Evolutionary conservation across 2,113 vertebrate species (phyloP).

Genomic region (Rhinolophus ferrumequinum): DNA sequence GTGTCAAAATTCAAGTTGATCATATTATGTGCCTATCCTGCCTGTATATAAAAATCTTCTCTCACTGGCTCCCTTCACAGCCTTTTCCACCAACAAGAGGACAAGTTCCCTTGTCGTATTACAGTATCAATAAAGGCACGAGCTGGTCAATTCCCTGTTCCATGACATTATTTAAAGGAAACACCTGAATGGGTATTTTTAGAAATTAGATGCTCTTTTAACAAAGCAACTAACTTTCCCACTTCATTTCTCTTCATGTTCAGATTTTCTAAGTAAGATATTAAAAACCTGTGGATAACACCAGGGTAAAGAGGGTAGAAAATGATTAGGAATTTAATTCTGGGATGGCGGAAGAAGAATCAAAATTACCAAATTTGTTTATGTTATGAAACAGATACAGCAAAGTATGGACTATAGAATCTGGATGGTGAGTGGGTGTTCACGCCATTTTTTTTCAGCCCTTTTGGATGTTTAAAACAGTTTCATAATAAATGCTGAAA

Average conservation of each 20-base stretch:
- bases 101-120: background rate
- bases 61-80: background rate
- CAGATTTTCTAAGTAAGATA: background rate
- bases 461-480: conserved; percentile 23
- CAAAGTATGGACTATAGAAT: background rate
- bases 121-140: background rate
- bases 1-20: conserved; percentile 2
- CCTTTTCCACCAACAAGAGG: background rate
- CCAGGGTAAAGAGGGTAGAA: background rate
- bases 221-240: background rate
- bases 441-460: background rate
- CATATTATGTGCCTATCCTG: background rate
- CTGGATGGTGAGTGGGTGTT: background rate
- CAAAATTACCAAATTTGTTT: background rate
- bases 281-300: background rate
- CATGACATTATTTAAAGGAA: background rate
- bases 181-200: background rate
- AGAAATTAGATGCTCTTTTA: conserved; percentile 12
- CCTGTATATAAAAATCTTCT: background rate
- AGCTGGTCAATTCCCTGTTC: background rate
- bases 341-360: background rate
- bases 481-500: background rate
- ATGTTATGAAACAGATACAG: background rate
- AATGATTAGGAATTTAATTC: background rate
- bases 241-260: background rate